A percentile compares a stretch with the other conserved stretches of the same genome.
Evolutionary conservation across 2,888 invertebrate genomes (phyloP).

Genomic region (Frankliniella fusca): DNA sequence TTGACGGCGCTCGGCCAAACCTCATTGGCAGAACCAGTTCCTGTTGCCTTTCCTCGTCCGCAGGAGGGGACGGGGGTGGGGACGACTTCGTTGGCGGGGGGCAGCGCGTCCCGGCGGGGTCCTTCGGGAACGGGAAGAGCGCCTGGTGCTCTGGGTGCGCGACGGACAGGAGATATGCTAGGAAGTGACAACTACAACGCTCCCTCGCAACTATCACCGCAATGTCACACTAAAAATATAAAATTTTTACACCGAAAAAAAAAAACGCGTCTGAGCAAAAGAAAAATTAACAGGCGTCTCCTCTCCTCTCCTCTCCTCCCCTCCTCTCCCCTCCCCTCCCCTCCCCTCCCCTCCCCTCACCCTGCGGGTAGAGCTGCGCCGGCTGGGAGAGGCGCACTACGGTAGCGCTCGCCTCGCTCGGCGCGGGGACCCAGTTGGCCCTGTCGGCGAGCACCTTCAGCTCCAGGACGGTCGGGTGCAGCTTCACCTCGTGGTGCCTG

Average conservation of each 20-base stretch:
- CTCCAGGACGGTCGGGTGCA: constrained; percentile 7
- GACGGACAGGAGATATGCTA: too few relatives aligned
- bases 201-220: not conserved
- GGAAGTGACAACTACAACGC: not conserved
- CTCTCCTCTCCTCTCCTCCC: too few relatives aligned
- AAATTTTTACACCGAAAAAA: not conserved
- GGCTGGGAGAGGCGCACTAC: not conserved
- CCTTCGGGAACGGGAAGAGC: not conserved
- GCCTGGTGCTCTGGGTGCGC: not conserved
- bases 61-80: not conserved
- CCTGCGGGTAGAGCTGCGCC: not conserved
- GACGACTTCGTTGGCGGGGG: not conserved
- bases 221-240: not conserved
- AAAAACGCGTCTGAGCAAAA: too few relatives aligned
- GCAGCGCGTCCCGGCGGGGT: not conserved
- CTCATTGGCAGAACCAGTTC: not conserved
- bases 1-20: not conserved
- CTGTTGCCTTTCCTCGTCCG: not conserved
- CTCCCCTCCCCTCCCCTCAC: not conserved
- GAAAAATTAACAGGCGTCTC: too few relatives aligned
- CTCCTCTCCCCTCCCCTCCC: too few relatives aligned
- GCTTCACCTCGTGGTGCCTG: not conserved
- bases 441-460: not conserved
- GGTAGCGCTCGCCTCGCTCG: not conserved
- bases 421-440: not conserved